These are phyloP conservation scores for Jordanella pulchra DNA, from an alignment of 2,797 vertebrate genomes.

Conservation along the genomic window DNA sequence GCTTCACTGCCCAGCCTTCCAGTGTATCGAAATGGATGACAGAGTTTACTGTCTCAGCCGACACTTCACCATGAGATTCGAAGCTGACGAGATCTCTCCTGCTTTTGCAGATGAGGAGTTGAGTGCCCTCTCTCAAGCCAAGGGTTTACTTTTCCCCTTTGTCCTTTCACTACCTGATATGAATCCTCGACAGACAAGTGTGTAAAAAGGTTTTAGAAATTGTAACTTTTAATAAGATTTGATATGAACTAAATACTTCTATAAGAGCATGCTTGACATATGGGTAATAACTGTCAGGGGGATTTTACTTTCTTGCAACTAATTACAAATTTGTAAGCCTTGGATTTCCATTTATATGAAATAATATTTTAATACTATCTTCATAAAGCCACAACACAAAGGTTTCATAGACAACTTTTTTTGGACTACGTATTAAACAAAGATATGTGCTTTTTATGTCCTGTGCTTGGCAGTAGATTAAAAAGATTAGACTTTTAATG, in stretches of 20 bases:
- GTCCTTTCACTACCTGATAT: conserved; percentile 84
- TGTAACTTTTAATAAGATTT: conserved; percentile 53
- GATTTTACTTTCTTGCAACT: conserved; percentile 23
- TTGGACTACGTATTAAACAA: conserved; percentile 10
- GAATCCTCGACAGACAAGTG: conserved; percentile 72
- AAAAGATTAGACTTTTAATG: conserved; percentile 68
- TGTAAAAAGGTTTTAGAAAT: conserved; percentile 74
- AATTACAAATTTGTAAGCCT: conserved; percentile 16
- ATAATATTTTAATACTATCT: conserved; percentile 13
- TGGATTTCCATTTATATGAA: conserved; percentile 26
- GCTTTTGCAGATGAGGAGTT: conserved; percentile 82
- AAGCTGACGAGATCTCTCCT: conserved; percentile 87
- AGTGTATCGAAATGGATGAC: conserved; percentile 78
- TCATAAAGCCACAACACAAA: conserved; percentile 2
- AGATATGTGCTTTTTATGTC: conserved; percentile 48
- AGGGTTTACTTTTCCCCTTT: conserved; percentile 84
- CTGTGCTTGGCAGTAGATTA: conserved; percentile 52
- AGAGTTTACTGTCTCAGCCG: conserved; percentile 86
- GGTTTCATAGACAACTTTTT: conserved; percentile 12
- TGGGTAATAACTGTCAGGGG: conserved; percentile 33
- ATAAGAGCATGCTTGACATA: conserved; percentile 29
- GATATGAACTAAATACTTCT: conserved; percentile 45
- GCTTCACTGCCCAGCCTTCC: conserved; percentile 78
- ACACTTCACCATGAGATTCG: conserved; percentile 81
- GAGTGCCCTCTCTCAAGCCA: conserved; percentile 78